A percentile compares a stretch with the other conserved stretches of the same genome.
Evolutionary conservation across 2,797 vertebrate genomes (phyloP).

Genomic region (Spinus olivaceus): DNA sequence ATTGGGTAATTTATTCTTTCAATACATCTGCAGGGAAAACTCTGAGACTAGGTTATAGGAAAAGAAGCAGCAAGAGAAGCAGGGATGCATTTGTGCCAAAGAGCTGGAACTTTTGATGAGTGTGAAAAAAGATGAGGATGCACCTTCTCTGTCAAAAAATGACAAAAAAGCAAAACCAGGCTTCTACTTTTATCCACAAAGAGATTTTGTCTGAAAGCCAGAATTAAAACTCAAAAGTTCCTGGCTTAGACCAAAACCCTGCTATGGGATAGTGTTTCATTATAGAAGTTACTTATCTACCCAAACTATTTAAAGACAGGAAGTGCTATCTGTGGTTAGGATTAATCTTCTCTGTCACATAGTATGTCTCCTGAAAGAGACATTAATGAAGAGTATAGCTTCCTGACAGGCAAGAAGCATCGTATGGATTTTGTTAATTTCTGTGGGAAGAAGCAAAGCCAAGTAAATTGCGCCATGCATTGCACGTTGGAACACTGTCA

Average conservation of each 20-base stretch:
- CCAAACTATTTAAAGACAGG: constrained; percentile 55
- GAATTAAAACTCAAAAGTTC: constrained; percentile 11
- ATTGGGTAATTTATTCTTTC: neutral
- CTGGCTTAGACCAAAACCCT: constrained; percentile 32
- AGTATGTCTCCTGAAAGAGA: constrained; percentile 51
- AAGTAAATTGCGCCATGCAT: constrained; percentile 32
- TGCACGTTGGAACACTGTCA: constrained; percentile 1
- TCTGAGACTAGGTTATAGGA: neutral
- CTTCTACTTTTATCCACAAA: neutral
- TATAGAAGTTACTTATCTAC: constrained; percentile 52
- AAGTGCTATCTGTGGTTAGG: constrained; percentile 48
- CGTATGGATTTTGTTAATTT: constrained; percentile 28
- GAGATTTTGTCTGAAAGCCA: constrained; percentile 23
- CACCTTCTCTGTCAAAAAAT: neutral
- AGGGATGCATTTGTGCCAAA: neutral
- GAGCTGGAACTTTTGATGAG: neutral
- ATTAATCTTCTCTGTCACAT: constrained; percentile 58
- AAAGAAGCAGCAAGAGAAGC: neutral
- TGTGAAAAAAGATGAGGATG: neutral
- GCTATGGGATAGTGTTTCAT: constrained; percentile 23
- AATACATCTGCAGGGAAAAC: neutral
- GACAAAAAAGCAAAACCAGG: neutral
- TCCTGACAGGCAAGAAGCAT: constrained; percentile 12
- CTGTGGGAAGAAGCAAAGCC: constrained; percentile 45
- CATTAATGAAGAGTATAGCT: constrained; percentile 34